Evolutionary conservation across 2,888 invertebrate species (phyloP), one percentile per base, ranked within the genome.

Genomic region (Liposcelis brunnea): DNA sequence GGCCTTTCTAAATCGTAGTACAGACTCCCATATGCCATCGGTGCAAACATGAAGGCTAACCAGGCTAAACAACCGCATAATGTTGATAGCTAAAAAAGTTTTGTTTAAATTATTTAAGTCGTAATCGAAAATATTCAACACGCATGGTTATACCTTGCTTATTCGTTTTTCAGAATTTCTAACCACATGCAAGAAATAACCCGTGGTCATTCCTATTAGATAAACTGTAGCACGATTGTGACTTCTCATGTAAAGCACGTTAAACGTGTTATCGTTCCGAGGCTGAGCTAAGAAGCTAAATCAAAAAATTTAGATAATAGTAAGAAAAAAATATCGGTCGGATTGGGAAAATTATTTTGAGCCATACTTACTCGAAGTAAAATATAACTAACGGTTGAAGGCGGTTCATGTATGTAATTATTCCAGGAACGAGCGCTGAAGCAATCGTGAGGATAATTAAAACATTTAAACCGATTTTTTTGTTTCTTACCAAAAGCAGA

Each of bases 221-320:
- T 75, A 75, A 0, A 74, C 63, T 0, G 69, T 66, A 11, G 67
- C 70, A 2, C 75, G 62, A 0, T 70, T 69, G 57, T 75, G 75
- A 1, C 71, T 69, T 53, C 71, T 73, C 48, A 69, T 71, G 51
- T 75, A 75, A 0, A 67, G 63, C 31, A 67, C 46, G 26, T 67
- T 61, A 54, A 71, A 74, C 52, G 71, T 69, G 11, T 59, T 51
- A 49, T 67, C 65, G 0, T 51, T 58, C 33, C 72, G 69, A 2
- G 72, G 71, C 35, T 69, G 63, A 0, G 59, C 57, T 16, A 74
- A 51, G 49, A 73, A 72, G n/a, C 70, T 70, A 53, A 1, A 50
- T 51, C 43, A 14, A 45, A 16, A 48, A 12, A 37, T 32, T 31
- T 54, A 14, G 52, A 6, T 35, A 35, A 35, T 14, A 35, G 7